phyloP scores from a whole-genome alignment of 2,797 vertebrate species.

The Melanotaenia pygmaea region DNA sequence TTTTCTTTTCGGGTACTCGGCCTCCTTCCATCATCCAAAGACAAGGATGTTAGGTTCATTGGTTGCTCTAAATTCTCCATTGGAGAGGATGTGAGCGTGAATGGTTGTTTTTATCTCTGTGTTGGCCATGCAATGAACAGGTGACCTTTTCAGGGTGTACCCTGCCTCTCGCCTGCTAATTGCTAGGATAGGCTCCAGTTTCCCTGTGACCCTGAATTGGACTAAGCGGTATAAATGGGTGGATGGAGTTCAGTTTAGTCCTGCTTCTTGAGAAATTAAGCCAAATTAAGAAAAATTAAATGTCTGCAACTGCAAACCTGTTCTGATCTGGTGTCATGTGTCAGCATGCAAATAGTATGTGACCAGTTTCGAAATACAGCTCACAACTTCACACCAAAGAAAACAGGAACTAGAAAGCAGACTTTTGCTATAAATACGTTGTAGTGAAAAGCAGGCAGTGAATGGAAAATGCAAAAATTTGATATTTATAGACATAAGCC shows the following conservation, averaged over 20 bases:
- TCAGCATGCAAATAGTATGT: constrained; percentile 28
- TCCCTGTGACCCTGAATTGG: too few species aligned
- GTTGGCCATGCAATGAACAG: too few species aligned
- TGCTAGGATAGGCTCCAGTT: too few species aligned
- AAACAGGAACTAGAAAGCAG: constrained; percentile 21
- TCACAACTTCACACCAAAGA: constrained; percentile 19
- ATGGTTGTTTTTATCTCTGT: too few species aligned
- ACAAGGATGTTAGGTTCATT: too few species aligned
- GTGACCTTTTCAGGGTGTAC: too few species aligned
- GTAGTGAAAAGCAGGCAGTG: background rate
- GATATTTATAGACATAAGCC: background rate
- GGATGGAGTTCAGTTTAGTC: background rate
- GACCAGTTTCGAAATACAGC: constrained; percentile 6
- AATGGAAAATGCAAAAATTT: constrained; percentile 47
- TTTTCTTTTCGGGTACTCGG: too few species aligned
- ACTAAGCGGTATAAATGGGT: too few species aligned
- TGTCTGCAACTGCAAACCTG: background rate
- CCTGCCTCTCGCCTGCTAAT: too few species aligned
- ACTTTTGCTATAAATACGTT: constrained; percentile 1
- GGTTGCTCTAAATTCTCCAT: too few species aligned
- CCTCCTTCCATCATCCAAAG: too few species aligned
- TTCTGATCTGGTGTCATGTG: constrained; percentile 21
- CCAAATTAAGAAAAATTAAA: constrained; percentile 44
- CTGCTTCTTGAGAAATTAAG: background rate
- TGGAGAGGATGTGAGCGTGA: too few species aligned